These are phyloP conservation scores for Junco hyemalis DNA, from an alignment of 2,113 vertebrate species.

Conservation along the genomic window DNA sequence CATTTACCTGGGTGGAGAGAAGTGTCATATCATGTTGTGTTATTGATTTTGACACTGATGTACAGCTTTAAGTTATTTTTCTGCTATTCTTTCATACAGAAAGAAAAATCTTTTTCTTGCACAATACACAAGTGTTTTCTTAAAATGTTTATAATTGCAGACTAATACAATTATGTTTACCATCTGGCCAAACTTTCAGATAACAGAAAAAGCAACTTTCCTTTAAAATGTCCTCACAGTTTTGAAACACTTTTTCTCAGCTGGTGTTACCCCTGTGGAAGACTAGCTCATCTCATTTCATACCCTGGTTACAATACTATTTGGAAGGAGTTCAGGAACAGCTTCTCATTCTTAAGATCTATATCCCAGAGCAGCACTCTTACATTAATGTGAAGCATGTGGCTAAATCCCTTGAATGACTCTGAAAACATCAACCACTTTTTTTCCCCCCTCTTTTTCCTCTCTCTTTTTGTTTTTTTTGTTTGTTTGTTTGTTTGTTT, in stretches of 20 bases:
- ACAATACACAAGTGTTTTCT: neutral
- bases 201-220: neutral
- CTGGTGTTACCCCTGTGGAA: constrained; percentile 24
- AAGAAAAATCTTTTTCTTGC: neutral
- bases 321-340: constrained; percentile 46
- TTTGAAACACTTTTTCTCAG: constrained; percentile 20
- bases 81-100: neutral
- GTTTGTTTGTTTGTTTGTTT: too few species aligned
- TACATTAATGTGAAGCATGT: constrained; percentile 51
- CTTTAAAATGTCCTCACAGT: neutral
- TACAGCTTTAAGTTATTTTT: neutral
- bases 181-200: neutral
- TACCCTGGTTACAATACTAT: constrained; percentile 20
- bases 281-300: constrained; percentile 40
- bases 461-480: neutral
- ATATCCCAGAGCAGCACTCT: constrained; percentile 26
- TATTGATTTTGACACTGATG: constrained; percentile 7
- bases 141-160: neutral
- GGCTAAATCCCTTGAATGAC: constrained; percentile 30
- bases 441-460: fast-evolving
- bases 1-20: neutral
- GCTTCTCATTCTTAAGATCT: constrained; percentile 44
- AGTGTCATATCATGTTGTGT: neutral
- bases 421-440: neutral
- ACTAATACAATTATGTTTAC: neutral